Evolutionary conservation across 2,113 vertebrate species (phyloP), one percentile per base, ranked within the genome.

Genomic region (Xyliphius kryptos): DNA sequence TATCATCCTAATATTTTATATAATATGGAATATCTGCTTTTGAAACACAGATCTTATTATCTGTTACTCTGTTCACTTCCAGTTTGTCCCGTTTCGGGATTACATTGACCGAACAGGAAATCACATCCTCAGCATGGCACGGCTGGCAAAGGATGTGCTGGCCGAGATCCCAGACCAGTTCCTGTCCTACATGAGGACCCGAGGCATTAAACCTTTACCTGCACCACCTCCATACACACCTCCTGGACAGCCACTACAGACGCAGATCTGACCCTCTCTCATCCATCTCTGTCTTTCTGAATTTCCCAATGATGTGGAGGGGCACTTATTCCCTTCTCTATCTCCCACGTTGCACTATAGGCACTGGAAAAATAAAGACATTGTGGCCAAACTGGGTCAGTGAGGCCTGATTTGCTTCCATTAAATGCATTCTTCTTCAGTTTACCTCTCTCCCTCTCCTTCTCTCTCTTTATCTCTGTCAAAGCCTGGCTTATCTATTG

Each of bases 141-240:
- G 95, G 38, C 80, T 98, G 54, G 96, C 95, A 40, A 97, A 97
- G 69, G 96, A 98, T 17, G 95, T 99, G n/a, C 71, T 98, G 61
- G 96, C 95, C 0, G 96, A 98, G 81, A 92, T 98, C 66, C 96
- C 96, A 0, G 95, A 98, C 77, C 96, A 98, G 81, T 98, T 98
- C 72, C 90, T 98, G 4, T 95, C 95, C 69, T 98, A 97, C 80
- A 98, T 98, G 95, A 87, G 89, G 68, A 92, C 93, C 82, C 88
- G 92, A 20, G 94, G 94, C 77, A 91, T 98, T 85, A 97, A 97
- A 82, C 96, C 96, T 1, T 89, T 82, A 0, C 95, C 96, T 0
- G 92, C 94, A 0, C 95, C 95, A 0, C 96, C 95, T 6, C 95
- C 95, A 0, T 98, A 98, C 69, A 92, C 92, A 0, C 95, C 96